phyloP scores from a whole-genome alignment of 1,140 invertebrate genomes.

The Halictus rubicundus region DNA sequence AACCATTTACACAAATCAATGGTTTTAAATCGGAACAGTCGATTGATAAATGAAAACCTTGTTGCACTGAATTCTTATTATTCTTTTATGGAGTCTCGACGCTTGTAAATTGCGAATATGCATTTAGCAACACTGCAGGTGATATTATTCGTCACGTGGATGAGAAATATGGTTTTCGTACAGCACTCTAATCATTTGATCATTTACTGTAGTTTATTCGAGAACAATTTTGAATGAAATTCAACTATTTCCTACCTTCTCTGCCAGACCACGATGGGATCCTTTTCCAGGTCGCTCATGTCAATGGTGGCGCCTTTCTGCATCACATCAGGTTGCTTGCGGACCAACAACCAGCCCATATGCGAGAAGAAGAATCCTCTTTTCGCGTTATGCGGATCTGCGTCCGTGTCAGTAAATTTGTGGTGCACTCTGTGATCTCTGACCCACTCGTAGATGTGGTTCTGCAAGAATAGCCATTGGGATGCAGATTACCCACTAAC shows the following conservation, averaged over 20 bases:
- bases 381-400: conserved; percentile 93
- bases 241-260: conserved; percentile 76
- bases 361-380: conserved; percentile 96
- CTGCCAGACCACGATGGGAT: conserved; percentile 86
- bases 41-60: no score
- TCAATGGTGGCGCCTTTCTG: conserved; percentile 90
- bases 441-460: conserved; percentile 88
- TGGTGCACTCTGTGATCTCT: conserved; percentile 95
- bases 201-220: no score
- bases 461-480: conserved; percentile 71
- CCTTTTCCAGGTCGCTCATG: conserved; percentile 88
- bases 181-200: no score
- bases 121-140: no score
- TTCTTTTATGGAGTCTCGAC: no score
- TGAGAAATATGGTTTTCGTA: no score
- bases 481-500: no score
- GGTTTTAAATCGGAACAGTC: no score
- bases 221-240: background rate
- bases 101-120: no score
- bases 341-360: conserved; percentile 93
- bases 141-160: no score
- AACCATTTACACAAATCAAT: no score
- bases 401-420: conserved; percentile 95
- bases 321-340: conserved; percentile 92
- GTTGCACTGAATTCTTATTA: no score